Conservation (phyloP, 2,797 vertebrate species). For the Coracias cyanogaster region DNA sequence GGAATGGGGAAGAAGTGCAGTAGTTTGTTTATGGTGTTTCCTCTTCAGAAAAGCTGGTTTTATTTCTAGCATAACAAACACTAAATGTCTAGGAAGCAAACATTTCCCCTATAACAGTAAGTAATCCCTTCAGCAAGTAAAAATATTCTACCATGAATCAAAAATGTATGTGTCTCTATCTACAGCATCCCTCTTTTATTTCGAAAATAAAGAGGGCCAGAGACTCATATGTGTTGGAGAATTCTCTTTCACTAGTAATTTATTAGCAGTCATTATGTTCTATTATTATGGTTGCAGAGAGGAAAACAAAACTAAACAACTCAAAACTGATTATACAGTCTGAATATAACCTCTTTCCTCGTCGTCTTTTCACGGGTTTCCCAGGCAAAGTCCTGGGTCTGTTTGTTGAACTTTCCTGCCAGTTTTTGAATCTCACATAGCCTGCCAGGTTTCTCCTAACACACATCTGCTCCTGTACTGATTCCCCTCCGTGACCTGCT, state of each 20-base stretch:
- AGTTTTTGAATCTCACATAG: neutral
- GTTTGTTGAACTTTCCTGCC: neutral
- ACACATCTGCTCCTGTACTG: conserved; percentile 31
- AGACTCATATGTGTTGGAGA: neutral
- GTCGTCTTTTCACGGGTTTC: neutral
- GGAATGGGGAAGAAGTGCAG: neutral
- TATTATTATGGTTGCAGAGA: neutral
- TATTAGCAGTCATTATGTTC: neutral
- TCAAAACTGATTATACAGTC: neutral
- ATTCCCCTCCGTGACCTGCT: conserved; percentile 3
- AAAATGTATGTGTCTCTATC: neutral
- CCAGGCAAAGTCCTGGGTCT: neutral
- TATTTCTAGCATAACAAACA: neutral
- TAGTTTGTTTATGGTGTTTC: neutral
- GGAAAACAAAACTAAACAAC: neutral
- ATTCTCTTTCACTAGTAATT: neutral
- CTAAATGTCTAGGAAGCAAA: neutral
- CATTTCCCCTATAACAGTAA: neutral
- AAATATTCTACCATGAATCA: neutral
- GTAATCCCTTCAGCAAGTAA: neutral
- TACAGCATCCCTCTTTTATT: neutral
- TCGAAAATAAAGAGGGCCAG: neutral
- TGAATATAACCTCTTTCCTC: neutral
- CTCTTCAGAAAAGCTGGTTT: neutral
- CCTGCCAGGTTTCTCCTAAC: conserved; percentile 6